phyloP scores from a whole-genome alignment of 2,888 invertebrate genomes.

The Hydroisotoma schaefferi region DNA sequence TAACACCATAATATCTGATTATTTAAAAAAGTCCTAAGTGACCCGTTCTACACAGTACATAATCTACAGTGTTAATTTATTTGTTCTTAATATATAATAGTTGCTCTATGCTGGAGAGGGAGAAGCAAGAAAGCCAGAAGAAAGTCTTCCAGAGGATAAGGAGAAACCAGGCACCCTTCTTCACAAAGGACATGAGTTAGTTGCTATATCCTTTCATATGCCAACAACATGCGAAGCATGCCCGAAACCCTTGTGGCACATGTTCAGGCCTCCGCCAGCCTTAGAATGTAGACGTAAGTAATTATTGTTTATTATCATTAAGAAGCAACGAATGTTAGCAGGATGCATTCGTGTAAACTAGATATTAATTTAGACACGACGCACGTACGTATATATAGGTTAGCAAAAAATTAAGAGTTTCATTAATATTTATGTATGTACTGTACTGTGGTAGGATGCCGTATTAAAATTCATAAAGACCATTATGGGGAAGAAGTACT shows the following conservation, averaged over 20 bases:
- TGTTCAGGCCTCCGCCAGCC: constrained; percentile 96
- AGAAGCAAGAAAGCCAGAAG: constrained; percentile 54
- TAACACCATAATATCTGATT: too few relatives aligned
- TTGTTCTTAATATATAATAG: too few relatives aligned
- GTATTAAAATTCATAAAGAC: constrained; percentile 95
- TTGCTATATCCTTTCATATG: constrained; percentile 95
- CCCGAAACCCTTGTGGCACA: constrained; percentile 93
- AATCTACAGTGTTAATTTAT: too few relatives aligned
- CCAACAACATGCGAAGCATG: constrained; percentile 98
- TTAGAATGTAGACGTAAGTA: constrained; percentile 85
- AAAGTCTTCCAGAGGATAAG: constrained; percentile 52
- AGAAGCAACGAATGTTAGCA: too few relatives aligned
- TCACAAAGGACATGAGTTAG: constrained; percentile 92
- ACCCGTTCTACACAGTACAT: background rate
- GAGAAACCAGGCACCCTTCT: constrained; percentile 63
- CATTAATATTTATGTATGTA: constrained; percentile 2
- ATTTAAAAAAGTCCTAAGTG: too few relatives aligned
- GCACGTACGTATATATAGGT: background rate
- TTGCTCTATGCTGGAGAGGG: constrained; percentile 96
- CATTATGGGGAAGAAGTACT: constrained; percentile 59
- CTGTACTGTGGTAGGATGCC: constrained; percentile 67
- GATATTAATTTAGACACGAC: background rate
- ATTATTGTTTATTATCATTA: background rate
- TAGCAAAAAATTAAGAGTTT: background rate
- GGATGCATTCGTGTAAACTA: background rate